Conservation (phyloP, 2,797 vertebrate species). For the Epinephelus awoara region DNA sequence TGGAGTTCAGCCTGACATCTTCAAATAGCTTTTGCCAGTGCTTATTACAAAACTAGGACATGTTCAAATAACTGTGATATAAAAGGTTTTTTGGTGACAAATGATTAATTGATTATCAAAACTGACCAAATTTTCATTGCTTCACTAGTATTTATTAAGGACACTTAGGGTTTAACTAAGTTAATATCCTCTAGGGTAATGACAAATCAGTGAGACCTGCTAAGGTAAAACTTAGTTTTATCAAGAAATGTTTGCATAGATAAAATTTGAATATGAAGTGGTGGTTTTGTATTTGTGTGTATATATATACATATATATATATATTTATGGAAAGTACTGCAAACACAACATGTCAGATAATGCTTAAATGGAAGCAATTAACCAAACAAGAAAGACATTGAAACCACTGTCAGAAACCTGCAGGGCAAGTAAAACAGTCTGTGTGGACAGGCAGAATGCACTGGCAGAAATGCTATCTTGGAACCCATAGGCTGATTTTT, state of each 20-base stretch:
- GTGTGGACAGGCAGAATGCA: too few species aligned
- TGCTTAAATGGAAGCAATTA: background rate
- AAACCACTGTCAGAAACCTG: background rate
- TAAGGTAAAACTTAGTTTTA: too few species aligned
- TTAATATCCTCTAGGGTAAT: background rate
- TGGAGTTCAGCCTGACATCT: background rate
- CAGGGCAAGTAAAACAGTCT: too few species aligned
- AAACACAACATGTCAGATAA: background rate
- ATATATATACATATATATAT: too few species aligned
- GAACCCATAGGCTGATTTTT: too few species aligned
- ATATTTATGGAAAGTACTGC: too few species aligned
- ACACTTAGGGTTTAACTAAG: too few species aligned
- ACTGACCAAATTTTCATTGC: fast-evolving
- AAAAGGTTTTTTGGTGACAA: background rate
- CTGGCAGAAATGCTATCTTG: too few species aligned
- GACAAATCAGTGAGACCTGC: too few species aligned
- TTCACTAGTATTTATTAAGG: background rate
- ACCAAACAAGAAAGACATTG: background rate
- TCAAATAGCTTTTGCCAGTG: background rate
- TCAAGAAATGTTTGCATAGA: too few species aligned
- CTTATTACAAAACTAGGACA: background rate
- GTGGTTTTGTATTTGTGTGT: too few species aligned
- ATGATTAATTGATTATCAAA: background rate
- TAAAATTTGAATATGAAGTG: too few species aligned
- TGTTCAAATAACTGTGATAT: background rate